phyloP scores from a whole-genome alignment of 1,140 invertebrate genomes.

The Zaprionus capensis region DNA sequence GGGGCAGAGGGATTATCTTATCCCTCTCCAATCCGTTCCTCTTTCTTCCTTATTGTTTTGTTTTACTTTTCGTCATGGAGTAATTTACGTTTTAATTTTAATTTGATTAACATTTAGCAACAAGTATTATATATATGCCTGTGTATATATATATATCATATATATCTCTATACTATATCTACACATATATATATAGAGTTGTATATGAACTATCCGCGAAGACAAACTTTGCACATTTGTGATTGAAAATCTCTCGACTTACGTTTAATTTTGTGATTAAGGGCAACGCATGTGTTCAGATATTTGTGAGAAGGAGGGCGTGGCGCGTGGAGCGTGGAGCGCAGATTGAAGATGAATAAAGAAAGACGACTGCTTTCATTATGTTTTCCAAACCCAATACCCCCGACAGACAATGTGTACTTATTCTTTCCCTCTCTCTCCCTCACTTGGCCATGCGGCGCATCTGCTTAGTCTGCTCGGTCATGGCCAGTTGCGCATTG shows the following conservation, averaged over 20 bases:
- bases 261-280: constrained; percentile 56
- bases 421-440: neutral
- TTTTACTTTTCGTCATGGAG: constrained; percentile 10
- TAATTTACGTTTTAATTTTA: constrained; percentile 19
- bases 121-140: constrained; percentile 48
- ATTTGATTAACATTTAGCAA: constrained; percentile 46
- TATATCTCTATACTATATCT: constrained; percentile 12
- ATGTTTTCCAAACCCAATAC: neutral
- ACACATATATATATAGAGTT: constrained; percentile 21
- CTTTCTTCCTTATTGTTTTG: constrained; percentile 12
- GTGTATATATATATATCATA: constrained; percentile 5
- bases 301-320: constrained; percentile 7
- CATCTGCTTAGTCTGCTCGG: constrained; percentile 90
- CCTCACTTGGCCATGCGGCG: constrained; percentile 87
- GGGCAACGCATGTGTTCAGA: constrained; percentile 62
- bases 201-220: constrained; percentile 26
- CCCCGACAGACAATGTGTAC: neutral
- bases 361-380: constrained; percentile 11
- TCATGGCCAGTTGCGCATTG: constrained; percentile 88
- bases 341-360: neutral
- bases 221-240: constrained; percentile 43
- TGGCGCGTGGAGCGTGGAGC: neutral
- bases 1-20: neutral
- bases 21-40: neutral
- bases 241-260: constrained; percentile 69